A percentile compares a stretch with the other conserved stretches of the same genome.
phyloP scores from a whole-genome alignment of 2,113 vertebrate genomes.

The Camelus bactrianus region DNA sequence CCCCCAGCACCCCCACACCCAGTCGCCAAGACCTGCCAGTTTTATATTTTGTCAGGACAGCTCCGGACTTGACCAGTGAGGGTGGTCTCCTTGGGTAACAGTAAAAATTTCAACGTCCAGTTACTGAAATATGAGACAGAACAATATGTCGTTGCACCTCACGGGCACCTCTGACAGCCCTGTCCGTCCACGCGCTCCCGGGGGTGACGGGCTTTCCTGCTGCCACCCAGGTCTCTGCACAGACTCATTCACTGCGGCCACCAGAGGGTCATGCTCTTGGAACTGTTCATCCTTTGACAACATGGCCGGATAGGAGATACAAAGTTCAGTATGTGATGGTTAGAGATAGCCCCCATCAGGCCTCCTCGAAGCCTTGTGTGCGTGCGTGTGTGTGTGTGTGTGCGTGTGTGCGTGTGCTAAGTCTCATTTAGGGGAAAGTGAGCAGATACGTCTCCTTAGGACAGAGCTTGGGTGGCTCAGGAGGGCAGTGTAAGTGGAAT shows the following conservation, averaged over 20 bases:
- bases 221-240: accelerated
- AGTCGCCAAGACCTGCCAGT: not conserved
- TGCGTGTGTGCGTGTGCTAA: accelerated
- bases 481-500: accelerated
- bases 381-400: accelerated
- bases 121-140: not conserved
- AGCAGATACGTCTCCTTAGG: accelerated
- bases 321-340: accelerated
- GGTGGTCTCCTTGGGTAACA: not conserved
- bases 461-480: accelerated
- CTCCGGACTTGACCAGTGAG: not conserved
- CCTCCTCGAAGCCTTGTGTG: not conserved
- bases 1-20: too few species aligned
- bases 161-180: accelerated
- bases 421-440: too few species aligned
- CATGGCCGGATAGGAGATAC: not conserved
- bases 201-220: accelerated
- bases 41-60: not conserved
- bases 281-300: accelerated
- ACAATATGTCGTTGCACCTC: accelerated
- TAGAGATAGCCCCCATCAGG: not conserved
- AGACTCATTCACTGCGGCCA: accelerated
- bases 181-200: accelerated
- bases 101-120: not conserved
- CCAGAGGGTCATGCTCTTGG: accelerated